phyloP scores from a whole-genome alignment of 2,797 vertebrate species.

The Arctocebus calabarensis region DNA sequence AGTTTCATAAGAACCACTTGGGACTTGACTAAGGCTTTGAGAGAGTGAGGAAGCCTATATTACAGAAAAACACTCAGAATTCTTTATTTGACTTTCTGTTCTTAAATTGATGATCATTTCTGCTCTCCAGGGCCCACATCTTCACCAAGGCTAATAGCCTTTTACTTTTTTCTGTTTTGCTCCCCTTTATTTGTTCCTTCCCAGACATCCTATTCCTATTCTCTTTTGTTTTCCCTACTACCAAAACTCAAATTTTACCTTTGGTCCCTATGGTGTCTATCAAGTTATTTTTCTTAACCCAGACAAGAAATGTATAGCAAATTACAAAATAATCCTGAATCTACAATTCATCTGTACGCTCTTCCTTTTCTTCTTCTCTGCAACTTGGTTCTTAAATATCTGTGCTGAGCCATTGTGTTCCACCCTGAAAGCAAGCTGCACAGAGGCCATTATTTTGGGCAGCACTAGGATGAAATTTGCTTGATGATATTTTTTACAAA shows the following conservation, averaged over 20 bases:
- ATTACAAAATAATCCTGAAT: background rate
- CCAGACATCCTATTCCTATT: background rate
- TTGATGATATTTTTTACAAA: slow-evolving; percentile 14
- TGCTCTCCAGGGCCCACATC: background rate
- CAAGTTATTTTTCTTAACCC: background rate
- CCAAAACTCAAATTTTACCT: background rate
- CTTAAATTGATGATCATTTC: background rate
- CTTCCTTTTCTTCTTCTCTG: background rate
- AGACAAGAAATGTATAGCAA: background rate
- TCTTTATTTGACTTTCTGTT: background rate
- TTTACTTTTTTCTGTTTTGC: background rate
- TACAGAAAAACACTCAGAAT: background rate
- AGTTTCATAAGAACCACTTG: background rate
- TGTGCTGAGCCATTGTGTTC: background rate
- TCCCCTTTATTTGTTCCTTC: background rate
- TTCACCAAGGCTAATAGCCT: background rate
- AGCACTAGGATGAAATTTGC: background rate
- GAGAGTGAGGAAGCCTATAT: background rate
- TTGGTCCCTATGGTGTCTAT: background rate
- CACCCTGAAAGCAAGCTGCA: background rate
- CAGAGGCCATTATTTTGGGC: background rate
- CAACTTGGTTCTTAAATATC: background rate
- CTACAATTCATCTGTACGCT: background rate
- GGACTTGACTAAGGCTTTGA: background rate
- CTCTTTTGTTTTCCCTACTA: background rate